Conservation (phyloP, 2,888 invertebrate genomes). For the Cataglyphis livida region DNA sequence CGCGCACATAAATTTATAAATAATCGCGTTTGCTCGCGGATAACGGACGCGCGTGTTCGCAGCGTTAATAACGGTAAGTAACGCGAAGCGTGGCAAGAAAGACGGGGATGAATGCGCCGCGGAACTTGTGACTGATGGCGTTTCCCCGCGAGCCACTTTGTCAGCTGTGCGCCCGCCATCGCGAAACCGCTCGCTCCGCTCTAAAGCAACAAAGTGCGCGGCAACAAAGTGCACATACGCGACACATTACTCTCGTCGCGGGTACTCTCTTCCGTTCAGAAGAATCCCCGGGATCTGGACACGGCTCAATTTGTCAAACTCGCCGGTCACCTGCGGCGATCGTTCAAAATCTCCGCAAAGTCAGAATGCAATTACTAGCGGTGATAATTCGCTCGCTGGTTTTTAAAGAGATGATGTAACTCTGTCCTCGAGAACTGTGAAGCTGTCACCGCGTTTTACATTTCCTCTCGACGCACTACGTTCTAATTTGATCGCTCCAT, state of each 20-base stretch:
- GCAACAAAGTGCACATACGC: slow-evolving; percentile 48
- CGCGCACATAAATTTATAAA: slow-evolving; percentile 59
- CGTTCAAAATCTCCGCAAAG: slow-evolving; percentile 2
- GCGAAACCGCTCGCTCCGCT: slow-evolving; percentile 37
- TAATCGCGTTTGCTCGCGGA: slow-evolving; percentile 54
- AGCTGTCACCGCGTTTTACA: slow-evolving; percentile 15
- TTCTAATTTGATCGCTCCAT: slow-evolving; percentile 6
- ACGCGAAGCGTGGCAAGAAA: slow-evolving; percentile 56
- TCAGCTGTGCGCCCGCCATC: slow-evolving; percentile 51
- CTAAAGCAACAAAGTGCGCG: slow-evolving; percentile 32
- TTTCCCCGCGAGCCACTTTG: slow-evolving; percentile 62
- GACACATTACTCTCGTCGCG: slow-evolving; percentile 45
- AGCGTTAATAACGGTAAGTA: slow-evolving; percentile 68
- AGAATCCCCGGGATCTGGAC: slow-evolving; percentile 37
- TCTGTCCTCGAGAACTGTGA: not conserved
- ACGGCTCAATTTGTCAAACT: slow-evolving; percentile 50
- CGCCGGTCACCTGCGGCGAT: slow-evolving; percentile 20
- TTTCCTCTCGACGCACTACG: slow-evolving; percentile 16
- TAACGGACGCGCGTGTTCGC: slow-evolving; percentile 60
- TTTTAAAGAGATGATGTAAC: slow-evolving; percentile 26
- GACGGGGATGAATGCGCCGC: slow-evolving; percentile 62
- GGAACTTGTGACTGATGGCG: slow-evolving; percentile 61
- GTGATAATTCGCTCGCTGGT: slow-evolving; percentile 23
- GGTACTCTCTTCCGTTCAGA: slow-evolving; percentile 9
- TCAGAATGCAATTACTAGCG: slow-evolving; percentile 37